Conservation (phyloP, 2,797 vertebrate species). For the Parauchenoglanis punctatus region DNA sequence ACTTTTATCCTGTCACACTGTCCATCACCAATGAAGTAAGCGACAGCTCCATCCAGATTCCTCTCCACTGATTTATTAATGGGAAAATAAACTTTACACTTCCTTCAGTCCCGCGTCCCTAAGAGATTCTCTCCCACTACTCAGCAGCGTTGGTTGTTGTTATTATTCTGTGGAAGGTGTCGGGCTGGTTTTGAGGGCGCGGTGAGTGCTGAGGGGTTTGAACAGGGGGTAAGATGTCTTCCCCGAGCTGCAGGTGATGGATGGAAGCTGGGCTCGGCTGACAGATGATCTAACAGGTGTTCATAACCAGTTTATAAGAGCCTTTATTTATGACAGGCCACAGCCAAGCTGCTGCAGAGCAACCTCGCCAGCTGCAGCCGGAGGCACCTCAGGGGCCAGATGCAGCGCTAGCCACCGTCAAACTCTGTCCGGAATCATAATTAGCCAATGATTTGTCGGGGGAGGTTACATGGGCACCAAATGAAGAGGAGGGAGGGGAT, state of each 20-base stretch:
- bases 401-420: conserved; percentile 80
- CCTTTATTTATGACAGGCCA: conserved; percentile 93
- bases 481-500: conserved; percentile 59
- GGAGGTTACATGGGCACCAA: conserved; percentile 60
- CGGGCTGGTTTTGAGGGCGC: conserved; percentile 73
- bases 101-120: conserved; percentile 83
- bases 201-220: conserved; percentile 76
- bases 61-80: conserved; percentile 80
- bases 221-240: conserved; percentile 84
- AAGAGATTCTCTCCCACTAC: conserved; percentile 39
- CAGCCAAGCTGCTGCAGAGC: conserved; percentile 87
- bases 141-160: conserved; percentile 24
- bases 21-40: conserved; percentile 76
- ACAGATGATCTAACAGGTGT: conserved; percentile 95
- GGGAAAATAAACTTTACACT: conserved; percentile 89
- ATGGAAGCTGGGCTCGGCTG: conserved; percentile 90
- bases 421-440: conserved; percentile 88
- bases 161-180: conserved; percentile 46
- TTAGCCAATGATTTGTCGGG: conserved; percentile 82
- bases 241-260: conserved; percentile 87
- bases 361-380: conserved; percentile 86
- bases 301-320: conserved; percentile 96
- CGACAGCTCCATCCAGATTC: conserved; percentile 78
- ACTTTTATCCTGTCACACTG: conserved; percentile 82
- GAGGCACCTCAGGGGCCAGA: conserved; percentile 82